Conservation (phyloP, 2,797 vertebrate species). For the Scolopax bukidnonensis region DNA sequence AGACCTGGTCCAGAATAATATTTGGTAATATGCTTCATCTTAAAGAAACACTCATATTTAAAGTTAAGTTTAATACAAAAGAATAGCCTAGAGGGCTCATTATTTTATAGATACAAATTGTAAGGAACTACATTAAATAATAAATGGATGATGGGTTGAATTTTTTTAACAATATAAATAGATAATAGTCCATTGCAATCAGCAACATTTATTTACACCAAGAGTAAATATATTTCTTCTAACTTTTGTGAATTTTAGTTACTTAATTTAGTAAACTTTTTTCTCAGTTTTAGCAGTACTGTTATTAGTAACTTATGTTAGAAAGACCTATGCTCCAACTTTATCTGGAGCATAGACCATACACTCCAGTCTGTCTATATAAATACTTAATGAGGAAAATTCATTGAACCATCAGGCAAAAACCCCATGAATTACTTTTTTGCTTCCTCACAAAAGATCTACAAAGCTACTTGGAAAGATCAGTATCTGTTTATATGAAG, state of each 20-base stretch:
- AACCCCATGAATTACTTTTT: background rate
- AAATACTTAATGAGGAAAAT: constrained; percentile 56
- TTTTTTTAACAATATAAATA: background rate
- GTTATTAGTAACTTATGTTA: background rate
- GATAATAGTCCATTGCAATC: background rate
- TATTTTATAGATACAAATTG: background rate
- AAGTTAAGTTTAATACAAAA: background rate
- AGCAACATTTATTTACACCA: background rate
- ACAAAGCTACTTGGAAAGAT: constrained; percentile 40
- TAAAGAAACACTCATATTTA: background rate
- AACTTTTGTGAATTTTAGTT: background rate
- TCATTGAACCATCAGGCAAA: constrained; percentile 24
- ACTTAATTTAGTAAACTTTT: background rate
- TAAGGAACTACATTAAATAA: background rate
- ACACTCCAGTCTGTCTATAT: constrained; percentile 5
- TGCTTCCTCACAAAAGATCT: background rate
- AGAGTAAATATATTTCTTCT: background rate
- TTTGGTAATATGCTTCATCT: background rate
- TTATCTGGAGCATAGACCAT: background rate
- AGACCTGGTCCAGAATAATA: background rate
- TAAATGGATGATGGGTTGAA: background rate
- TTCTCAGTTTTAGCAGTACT: background rate
- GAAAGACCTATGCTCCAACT: background rate
- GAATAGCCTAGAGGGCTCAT: background rate
- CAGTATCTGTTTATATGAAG: constrained; percentile 44